Percentiles rank a stretch among this genome's conserved stretches.
These are phyloP conservation scores for Nomada fucata DNA, from an alignment of 2,888 invertebrate genomes.

Conservation along the genomic window DNA sequence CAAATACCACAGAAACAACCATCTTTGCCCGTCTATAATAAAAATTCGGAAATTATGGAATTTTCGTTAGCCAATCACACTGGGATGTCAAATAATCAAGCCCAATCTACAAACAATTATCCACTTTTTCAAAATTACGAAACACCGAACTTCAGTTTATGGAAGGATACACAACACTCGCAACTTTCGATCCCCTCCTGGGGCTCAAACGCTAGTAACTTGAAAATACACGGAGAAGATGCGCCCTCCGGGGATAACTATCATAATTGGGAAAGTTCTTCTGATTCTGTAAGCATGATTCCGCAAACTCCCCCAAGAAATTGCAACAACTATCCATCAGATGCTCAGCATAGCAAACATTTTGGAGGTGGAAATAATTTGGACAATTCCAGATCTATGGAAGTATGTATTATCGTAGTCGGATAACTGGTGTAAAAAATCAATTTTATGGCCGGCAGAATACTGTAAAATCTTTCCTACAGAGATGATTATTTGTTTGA, in stretches of 20 bases:
- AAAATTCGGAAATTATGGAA: slow-evolving; percentile 68
- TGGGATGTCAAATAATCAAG: slow-evolving; percentile 54
- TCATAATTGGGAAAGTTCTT: slow-evolving; percentile 77
- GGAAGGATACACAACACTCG: slow-evolving; percentile 79
- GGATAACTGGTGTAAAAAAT: background rate
- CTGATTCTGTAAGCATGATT: slow-evolving; percentile 66
- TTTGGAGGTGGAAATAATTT: slow-evolving; percentile 72
- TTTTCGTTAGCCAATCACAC: slow-evolving; percentile 73
- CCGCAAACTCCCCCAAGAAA: slow-evolving; percentile 70
- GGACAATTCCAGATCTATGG: slow-evolving; percentile 74
- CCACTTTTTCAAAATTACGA: slow-evolving; percentile 77
- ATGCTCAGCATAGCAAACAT: slow-evolving; percentile 67
- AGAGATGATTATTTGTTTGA: background rate
- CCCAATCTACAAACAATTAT: slow-evolving; percentile 71
- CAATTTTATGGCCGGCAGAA: background rate
- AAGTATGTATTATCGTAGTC: slow-evolving; percentile 64
- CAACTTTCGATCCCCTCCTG: slow-evolving; percentile 79
- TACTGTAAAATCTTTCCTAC: too few species aligned
- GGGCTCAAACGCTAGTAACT: slow-evolving; percentile 66
- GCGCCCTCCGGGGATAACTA: slow-evolving; percentile 70
- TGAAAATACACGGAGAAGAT: slow-evolving; percentile 72
- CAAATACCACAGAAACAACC: slow-evolving; percentile 74
- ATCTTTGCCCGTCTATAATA: slow-evolving; percentile 71
- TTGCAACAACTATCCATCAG: slow-evolving; percentile 76
- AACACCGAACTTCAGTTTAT: slow-evolving; percentile 76